phyloP scores from a whole-genome alignment of 1,140 invertebrate genomes.

The Penaeus indicus region DNA sequence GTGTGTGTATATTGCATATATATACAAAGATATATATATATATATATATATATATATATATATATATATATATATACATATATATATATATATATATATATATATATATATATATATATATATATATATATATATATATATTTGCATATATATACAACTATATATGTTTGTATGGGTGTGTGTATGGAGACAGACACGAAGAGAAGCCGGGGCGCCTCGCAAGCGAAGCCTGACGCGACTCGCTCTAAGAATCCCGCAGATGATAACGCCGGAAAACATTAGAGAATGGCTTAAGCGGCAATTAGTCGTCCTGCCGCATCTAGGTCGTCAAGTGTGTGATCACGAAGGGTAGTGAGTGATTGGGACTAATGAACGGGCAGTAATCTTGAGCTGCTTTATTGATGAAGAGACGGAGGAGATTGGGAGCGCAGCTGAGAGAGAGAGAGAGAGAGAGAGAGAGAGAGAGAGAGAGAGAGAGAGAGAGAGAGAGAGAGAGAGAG shows the following conservation, averaged over 20 bases:
- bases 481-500: too few species aligned
- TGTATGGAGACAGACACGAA: background rate
- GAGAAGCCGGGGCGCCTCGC: too few species aligned
- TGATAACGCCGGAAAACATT: too few species aligned
- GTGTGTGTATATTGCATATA: background rate
- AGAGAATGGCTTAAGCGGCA: too few species aligned
- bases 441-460: constrained; percentile 30
- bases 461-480: too few species aligned
- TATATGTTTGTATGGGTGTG: background rate
- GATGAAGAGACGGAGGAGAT: background rate
- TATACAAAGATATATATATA: background rate
- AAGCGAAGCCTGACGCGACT: too few species aligned
- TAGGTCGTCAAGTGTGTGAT: too few species aligned
- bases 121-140: background rate
- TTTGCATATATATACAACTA: background rate
- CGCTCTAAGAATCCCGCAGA: too few species aligned
- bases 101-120: background rate
- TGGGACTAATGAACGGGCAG: too few species aligned
- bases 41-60: background rate
- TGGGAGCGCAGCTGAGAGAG: background rate
- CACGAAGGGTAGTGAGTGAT: too few species aligned
- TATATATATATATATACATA: background rate
- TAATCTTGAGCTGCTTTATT: too few species aligned
- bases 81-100: background rate
- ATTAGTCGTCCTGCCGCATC: too few species aligned